Conservation (phyloP, 1,140 invertebrate species). For the Homarus americanus region DNA sequence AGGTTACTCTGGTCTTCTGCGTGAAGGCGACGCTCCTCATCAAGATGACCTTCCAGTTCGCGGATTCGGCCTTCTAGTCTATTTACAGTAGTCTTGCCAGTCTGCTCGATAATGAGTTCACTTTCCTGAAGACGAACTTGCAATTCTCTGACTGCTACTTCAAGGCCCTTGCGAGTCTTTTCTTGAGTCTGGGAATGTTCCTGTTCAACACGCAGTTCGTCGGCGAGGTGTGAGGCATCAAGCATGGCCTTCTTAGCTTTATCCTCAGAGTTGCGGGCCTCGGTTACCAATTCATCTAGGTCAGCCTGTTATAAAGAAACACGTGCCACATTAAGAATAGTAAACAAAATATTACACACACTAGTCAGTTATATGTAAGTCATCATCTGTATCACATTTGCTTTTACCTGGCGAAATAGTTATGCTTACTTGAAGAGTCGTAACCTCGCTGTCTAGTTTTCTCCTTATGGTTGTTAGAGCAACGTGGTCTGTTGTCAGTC, state of each 20-base stretch:
- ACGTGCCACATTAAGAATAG: background rate
- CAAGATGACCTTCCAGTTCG: conserved; percentile 47
- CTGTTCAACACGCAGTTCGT: conserved; percentile 49
- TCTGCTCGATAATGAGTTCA: conserved; percentile 37
- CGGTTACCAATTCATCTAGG: conserved; percentile 45
- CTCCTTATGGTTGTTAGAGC: conserved; percentile 29
- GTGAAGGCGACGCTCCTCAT: conserved; percentile 80
- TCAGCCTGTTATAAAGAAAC: conserved; percentile 13
- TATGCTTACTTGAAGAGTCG: conserved; percentile 38
- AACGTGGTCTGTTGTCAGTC: conserved; percentile 75
- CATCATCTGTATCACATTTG: background rate
- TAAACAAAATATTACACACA: background rate
- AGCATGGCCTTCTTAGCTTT: conserved; percentile 63
- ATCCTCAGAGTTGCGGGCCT: conserved; percentile 56
- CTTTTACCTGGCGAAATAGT: background rate
- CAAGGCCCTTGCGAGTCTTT: conserved; percentile 43
- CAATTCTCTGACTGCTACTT: conserved; percentile 46
- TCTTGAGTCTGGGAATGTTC: conserved; percentile 59
- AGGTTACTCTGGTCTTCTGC: conserved; percentile 54
- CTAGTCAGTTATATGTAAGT: background rate
- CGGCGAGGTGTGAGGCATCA: conserved; percentile 52
- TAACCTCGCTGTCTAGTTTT: conserved; percentile 44
- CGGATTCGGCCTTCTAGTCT: conserved; percentile 58
- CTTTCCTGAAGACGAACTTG: conserved; percentile 39
- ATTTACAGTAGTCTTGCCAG: conserved; percentile 55